Base-by-base conservation (phyloP, 2,113 vertebrate species). In the Mesoclemmys tuberculata region DNA sequence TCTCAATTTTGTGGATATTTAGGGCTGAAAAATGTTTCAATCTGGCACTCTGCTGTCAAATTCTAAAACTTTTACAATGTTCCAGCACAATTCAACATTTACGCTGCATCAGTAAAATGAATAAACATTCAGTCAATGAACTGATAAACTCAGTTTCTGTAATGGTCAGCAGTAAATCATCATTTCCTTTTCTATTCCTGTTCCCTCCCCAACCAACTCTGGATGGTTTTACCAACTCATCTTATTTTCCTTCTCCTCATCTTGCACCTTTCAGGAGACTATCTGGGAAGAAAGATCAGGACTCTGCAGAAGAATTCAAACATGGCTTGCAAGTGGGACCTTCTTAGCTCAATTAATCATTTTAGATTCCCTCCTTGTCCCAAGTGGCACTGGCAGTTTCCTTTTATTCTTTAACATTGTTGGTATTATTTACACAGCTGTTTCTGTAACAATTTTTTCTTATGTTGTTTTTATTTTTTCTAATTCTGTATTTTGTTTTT, bases 381-480 rank as follows among this genome's bases (percentile, higher is more conserved):
- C 95, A 92, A 88, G 88, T 93, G 91, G 87, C 87, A 83, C 81
- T 68, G 35, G 95, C 93, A 85, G 95, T 90, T 97, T 97, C 93
- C 95, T 97, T 97, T 96, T 89, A 96, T 96, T 97, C 96, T 97
- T 97, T 95, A 95, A 95, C 78, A 85, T 91, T 87, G 93, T 94
- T 95, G 80, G 0, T 26, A 54, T 87, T 98, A 97, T 98, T 98
- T 97, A 97, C 96, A 97, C 97, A 98, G 97, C 97, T 98, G 97
- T 85, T 96, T 88, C 94, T 61, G 86, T 78, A 54, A 74, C 55
- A 85, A 61, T 94, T 97, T 97, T 97, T 90, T 82, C 88, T 83
- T 49, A 52, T 91, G 79, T 91, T 96, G 80, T 84, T 90, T 81
- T 92, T 94, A 96, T 94, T 95, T 93, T 31, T 84, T 89, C 56